Evolutionary conservation across 2,888 invertebrate genomes (phyloP).

Genomic region (Pristionchus entomophagus): DNA sequence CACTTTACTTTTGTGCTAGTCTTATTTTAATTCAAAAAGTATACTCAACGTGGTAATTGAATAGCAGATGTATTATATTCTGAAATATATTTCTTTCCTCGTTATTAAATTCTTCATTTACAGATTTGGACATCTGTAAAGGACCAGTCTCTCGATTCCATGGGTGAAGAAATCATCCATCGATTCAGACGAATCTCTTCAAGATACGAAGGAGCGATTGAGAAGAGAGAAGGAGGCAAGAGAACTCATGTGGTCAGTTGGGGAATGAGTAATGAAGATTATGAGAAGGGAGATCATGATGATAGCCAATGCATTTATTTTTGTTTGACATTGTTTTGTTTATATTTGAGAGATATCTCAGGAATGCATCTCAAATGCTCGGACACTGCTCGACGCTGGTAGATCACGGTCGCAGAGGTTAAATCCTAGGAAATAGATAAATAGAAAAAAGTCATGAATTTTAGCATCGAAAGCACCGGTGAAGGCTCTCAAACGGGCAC

Average conservation of each 20-base stretch:
- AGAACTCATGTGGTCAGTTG: not conserved
- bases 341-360: no score
- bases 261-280: no score
- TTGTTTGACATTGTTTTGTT: not conserved
- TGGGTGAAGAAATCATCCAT: not conserved
- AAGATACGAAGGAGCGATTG: not conserved
- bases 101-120: not conserved
- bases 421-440: no score
- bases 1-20: not conserved
- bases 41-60: no score
- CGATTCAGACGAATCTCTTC: not conserved
- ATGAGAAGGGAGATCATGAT: not conserved
- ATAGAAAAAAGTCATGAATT: no score
- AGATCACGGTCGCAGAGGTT: not conserved
- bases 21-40: no score
- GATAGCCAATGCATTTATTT: not conserved
- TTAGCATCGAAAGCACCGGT: not conserved
- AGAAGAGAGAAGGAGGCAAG: not conserved
- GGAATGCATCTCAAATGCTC: not conserved
- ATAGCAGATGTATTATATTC: no score
- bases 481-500: not conserved
- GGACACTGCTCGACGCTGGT: not conserved
- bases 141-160: not conserved
- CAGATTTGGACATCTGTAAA: not conserved
- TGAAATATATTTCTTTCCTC: no score